Evolutionary conservation across 1,140 invertebrate genomes (phyloP).

Genomic region (Papilio polytes): DNA sequence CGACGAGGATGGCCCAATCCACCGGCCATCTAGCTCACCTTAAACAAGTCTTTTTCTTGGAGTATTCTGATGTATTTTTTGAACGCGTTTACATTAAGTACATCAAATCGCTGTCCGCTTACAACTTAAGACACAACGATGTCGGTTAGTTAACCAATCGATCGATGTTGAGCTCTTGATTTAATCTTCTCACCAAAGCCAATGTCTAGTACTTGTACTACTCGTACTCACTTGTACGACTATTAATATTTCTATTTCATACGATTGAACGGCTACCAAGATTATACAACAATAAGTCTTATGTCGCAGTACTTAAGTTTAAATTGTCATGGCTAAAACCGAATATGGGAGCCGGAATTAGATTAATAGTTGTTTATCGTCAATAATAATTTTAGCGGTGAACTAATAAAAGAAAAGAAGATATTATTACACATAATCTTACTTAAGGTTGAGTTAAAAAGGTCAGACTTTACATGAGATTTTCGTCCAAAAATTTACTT

Average conservation of each 20-base stretch:
- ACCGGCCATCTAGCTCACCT: no score
- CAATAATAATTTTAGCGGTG: neutral
- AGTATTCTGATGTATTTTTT: neutral
- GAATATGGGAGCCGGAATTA: neutral
- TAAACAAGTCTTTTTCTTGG: no score
- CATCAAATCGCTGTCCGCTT: constrained; percentile 45
- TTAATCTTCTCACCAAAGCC: constrained; percentile 65
- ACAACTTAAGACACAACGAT: constrained; percentile 44
- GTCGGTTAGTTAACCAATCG: constrained; percentile 60
- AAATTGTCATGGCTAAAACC: neutral
- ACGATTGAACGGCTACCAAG: constrained; percentile 25
- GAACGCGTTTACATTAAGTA: neutral
- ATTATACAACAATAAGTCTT: constrained; percentile 11
- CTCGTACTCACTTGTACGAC: constrained; percentile 26
- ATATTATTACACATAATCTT: neutral
- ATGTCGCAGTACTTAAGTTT: neutral
- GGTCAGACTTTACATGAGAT: neutral
- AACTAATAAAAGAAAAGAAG: neutral
- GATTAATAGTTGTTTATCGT: constrained; percentile 16
- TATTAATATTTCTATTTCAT: constrained; percentile 58
- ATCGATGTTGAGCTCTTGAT: constrained; percentile 69
- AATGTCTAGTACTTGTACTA: constrained; percentile 52
- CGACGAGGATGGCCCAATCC: no score
- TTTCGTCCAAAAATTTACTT: no score
- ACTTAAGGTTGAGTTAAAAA: neutral